These are phyloP conservation scores for Drosophila vallismaia DNA, from an alignment of 2,888 invertebrate genomes.

Conservation along the genomic window DNA sequence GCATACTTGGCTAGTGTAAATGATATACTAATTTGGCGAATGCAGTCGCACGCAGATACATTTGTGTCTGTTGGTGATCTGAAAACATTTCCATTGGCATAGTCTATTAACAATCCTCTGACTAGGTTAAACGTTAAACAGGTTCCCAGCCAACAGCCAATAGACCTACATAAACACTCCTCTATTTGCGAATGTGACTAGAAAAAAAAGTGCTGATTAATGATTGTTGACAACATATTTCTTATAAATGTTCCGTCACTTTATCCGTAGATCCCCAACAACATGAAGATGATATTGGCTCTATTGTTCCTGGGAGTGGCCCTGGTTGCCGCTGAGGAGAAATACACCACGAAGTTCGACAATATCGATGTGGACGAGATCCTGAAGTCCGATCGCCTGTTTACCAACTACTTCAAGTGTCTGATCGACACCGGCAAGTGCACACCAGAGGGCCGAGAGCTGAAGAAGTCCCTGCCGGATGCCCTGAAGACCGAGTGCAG, in stretches of 20 bases:
- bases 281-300: constrained; percentile 62
- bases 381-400: constrained; percentile 87
- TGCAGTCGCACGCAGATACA: constrained; percentile 17
- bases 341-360: constrained; percentile 88
- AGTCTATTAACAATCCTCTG: constrained; percentile 10
- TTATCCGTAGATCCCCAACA: constrained; percentile 28
- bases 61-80: constrained; percentile 4
- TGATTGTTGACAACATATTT: background rate
- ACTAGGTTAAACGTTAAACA: constrained; percentile 22
- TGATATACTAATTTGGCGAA: constrained; percentile 22
- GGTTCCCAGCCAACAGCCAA: constrained; percentile 12
- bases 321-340: constrained; percentile 83
- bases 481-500: constrained; percentile 88
- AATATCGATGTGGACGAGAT: constrained; percentile 88
- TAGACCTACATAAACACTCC: constrained; percentile 7
- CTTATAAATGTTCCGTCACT: background rate
- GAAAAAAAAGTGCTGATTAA: constrained; percentile 22
- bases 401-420: constrained; percentile 87
- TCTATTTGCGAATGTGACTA: constrained; percentile 13
- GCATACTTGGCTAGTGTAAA: background rate
- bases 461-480: constrained; percentile 90
- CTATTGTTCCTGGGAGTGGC: constrained; percentile 78
- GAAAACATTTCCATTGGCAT: constrained; percentile 30
- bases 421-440: constrained; percentile 87
- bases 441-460: constrained; percentile 88